These are phyloP conservation scores for Idaea dimidiata DNA, from an alignment of 2,888 invertebrate species.

Conservation along the genomic window DNA sequence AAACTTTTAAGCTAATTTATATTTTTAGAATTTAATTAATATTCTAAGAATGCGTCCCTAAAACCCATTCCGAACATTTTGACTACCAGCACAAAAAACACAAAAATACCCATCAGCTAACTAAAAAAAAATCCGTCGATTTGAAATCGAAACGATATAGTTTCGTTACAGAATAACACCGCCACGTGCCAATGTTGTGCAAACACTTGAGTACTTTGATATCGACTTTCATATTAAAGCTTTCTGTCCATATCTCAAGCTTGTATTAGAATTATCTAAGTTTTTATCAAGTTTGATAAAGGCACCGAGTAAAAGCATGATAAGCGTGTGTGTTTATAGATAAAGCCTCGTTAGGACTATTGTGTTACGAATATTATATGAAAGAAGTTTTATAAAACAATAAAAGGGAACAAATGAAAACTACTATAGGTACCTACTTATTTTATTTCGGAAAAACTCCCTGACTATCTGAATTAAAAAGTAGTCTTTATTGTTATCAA, in stretches of 20 bases:
- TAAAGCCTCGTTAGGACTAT: constrained; percentile 23
- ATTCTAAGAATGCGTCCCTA: too few relatives aligned
- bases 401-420: too few relatives aligned
- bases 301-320: constrained; percentile 68
- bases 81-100: too few relatives aligned
- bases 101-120: too few relatives aligned
- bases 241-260: constrained; percentile 73
- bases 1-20: too few relatives aligned
- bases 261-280: constrained; percentile 66
- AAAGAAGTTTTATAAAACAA: constrained; percentile 7
- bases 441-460: too few relatives aligned
- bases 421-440: too few relatives aligned
- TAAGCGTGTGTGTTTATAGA: constrained; percentile 32
- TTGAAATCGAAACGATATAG: constrained; percentile 19
- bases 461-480: too few relatives aligned
- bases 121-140: neutral
- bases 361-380: constrained; percentile 33
- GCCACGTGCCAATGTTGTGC: constrained; percentile 46
- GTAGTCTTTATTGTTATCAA: too few relatives aligned
- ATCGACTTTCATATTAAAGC: constrained; percentile 68
- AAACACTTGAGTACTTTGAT: constrained; percentile 56
- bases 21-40: too few relatives aligned
- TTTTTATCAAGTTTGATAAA: constrained; percentile 68
- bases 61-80: too few relatives aligned
- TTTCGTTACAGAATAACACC: constrained; percentile 34